Evolutionary conservation across 1,140 invertebrate species (phyloP), one percentile per base, ranked within the genome.

Genomic region (Asobara japonica): DNA sequence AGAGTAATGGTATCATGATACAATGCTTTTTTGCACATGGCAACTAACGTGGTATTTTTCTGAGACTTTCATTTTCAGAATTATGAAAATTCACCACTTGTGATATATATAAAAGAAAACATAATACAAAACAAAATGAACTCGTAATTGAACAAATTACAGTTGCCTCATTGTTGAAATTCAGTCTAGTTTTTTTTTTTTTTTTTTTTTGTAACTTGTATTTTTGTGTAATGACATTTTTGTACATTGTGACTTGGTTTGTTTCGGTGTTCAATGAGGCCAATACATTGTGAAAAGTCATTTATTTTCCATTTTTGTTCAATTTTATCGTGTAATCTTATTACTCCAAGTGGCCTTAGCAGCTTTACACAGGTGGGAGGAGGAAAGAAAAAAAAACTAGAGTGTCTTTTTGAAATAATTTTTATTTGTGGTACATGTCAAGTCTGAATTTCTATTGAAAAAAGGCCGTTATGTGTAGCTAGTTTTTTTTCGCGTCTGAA

Each of bases 291-390:
- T 27, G 51, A 56, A 22, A 22, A 56, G 22, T 56, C 22, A 18
- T 10, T 25, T 25, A 56, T 56, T 56, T 56, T 56, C 5, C 5
- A 56, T 56, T 56, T 56, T 10, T 25, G 4, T 11, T 56, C n/a
- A n/a, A n/a, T 56, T 27, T 56, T 51, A 13, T 45, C 41, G 41
- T 45, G 51, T 56, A 56, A 56, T 56, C 51, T 13, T 56, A 22
- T 56, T 56, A 56, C 51, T 56, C 7, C 18, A 56, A 56, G 51
- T 56, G 51, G 51, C 51, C 51, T 56, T 56, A 56, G 51, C 51
- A 56, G 51, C 51, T 56, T 56, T 56, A 56, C 22, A 56, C 22
- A 27, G 25, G 18, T 16, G 41, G 13, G n/a, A n/a, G n/a, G n/a
- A n/a, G n/a, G n/a, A n/a, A n/a, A n/a, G n/a, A n/a, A n/a, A n/a